Evolutionary conservation across 2,797 vertebrate species (phyloP).

Genomic region (Crossoptilon crossoptilon): DNA sequence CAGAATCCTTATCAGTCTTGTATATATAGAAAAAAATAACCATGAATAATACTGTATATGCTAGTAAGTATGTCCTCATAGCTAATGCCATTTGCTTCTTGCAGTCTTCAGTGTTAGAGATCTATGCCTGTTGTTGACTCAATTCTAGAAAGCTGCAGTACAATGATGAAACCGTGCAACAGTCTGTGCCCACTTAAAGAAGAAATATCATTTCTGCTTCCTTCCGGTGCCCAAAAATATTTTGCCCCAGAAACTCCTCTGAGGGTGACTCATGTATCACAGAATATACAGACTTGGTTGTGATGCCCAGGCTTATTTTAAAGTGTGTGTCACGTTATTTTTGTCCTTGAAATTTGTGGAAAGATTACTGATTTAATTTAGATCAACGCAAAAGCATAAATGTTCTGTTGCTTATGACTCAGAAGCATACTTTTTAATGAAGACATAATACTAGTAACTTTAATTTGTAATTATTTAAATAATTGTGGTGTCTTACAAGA

Average conservation of each 20-base stretch:
- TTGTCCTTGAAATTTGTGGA: constrained; percentile 9
- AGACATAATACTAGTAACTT: neutral
- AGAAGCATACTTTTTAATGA: neutral
- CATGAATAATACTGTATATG: neutral
- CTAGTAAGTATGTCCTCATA: neutral
- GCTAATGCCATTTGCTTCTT: neutral
- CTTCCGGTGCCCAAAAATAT: neutral
- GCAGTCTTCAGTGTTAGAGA: neutral
- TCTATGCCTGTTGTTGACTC: neutral
- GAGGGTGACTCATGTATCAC: neutral
- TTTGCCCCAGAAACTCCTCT: neutral
- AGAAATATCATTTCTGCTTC: neutral
- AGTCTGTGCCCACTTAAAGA: neutral
- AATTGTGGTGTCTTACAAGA: neutral
- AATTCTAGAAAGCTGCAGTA: neutral
- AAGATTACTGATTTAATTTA: neutral
- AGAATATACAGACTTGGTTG: neutral
- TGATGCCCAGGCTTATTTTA: fast-evolving
- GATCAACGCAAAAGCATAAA: neutral
- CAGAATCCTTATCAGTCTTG: neutral
- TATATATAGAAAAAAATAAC: neutral
- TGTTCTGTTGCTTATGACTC: neutral
- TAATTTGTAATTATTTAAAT: neutral
- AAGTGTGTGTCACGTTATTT: neutral
- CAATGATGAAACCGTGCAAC: neutral